Percentiles rank a stretch among this genome's conserved stretches.
These are phyloP conservation scores for Chrysochloris asiatica DNA, from an alignment of 2,113 vertebrate genomes.

Conservation along the genomic window DNA sequence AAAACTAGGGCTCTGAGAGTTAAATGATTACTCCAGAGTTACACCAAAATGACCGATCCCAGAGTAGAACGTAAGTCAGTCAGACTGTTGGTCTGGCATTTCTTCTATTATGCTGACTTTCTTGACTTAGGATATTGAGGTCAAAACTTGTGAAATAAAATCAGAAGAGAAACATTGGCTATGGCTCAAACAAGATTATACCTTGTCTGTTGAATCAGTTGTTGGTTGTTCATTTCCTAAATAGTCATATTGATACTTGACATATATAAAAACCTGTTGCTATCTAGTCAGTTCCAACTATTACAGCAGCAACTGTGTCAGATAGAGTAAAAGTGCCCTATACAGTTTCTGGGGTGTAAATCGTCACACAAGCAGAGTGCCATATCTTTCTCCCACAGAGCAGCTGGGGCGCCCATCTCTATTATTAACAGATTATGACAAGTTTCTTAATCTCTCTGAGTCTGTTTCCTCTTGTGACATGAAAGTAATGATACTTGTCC, in stretches of 20 bases:
- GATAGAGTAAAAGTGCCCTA: neutral
- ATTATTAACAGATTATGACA: neutral
- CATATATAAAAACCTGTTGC: neutral
- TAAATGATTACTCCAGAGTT: neutral
- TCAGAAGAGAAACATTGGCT: neutral
- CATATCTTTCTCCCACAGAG: neutral
- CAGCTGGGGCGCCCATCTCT: neutral
- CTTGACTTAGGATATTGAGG: neutral
- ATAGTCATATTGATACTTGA: neutral
- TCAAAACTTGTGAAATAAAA: constrained; percentile 5
- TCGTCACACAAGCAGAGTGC: neutral
- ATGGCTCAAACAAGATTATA: neutral
- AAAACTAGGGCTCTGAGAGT: neutral
- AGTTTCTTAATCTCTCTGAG: neutral
- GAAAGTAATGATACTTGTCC: neutral
- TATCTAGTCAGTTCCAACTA: neutral
- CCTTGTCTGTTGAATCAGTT: neutral
- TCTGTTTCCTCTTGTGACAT: neutral
- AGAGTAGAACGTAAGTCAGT: neutral
- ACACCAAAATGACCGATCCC: neutral
- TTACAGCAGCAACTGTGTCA: neutral
- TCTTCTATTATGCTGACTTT: neutral
- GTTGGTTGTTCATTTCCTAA: neutral
- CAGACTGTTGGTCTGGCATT: neutral
- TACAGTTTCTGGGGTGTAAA: neutral